Evolutionary conservation across 2,113 vertebrate genomes (phyloP).

Genomic region (Pelodiscus sinensis): DNA sequence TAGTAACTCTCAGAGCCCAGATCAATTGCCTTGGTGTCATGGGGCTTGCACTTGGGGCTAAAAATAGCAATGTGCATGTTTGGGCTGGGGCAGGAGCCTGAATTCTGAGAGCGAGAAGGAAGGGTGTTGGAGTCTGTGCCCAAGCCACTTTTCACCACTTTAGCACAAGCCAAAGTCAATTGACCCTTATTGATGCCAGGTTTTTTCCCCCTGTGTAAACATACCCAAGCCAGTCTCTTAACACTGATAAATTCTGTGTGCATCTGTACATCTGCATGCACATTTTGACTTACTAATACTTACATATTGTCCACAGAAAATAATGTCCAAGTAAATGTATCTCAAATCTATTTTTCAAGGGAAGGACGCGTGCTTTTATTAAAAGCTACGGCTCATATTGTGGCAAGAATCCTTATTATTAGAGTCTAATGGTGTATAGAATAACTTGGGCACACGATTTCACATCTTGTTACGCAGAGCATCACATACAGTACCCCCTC

Average conservation of each 20-base stretch:
- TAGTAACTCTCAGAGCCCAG: neutral
- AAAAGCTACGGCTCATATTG: neutral
- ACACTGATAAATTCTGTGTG: neutral
- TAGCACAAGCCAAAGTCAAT: too few relatives aligned
- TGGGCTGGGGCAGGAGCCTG: neutral
- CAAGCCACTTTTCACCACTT: neutral
- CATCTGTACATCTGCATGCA: neutral
- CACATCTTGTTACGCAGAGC: neutral
- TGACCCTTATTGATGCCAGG: too few relatives aligned
- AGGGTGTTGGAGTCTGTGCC: neutral
- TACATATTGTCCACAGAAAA: neutral
- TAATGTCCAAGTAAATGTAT: neutral
- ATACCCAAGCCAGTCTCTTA: neutral
- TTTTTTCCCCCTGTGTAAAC: too few relatives aligned
- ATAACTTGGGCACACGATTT: neutral
- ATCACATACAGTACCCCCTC: neutral
- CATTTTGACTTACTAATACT: fast-evolving
- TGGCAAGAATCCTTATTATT: neutral
- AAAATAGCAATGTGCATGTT: neutral
- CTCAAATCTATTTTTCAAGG: neutral
- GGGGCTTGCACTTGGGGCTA: neutral
- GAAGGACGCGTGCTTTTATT: fast-evolving
- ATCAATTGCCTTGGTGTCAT: neutral
- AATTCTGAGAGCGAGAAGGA: neutral
- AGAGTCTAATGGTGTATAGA: fast-evolving